Evolutionary conservation across 2,888 invertebrate genomes (phyloP).

Genomic region (Drosophila acutilabella): DNA sequence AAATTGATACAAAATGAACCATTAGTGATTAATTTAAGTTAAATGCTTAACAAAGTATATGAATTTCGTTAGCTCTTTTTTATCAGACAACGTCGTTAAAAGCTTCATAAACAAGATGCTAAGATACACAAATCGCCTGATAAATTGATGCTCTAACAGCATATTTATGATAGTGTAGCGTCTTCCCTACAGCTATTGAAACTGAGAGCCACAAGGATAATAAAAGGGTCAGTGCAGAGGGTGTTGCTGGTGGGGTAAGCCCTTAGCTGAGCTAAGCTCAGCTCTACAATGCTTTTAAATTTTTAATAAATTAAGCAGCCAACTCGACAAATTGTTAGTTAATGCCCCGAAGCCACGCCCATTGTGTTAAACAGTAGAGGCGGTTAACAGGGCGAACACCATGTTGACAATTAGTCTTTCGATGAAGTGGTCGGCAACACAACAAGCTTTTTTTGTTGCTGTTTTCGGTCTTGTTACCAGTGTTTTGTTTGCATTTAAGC

Average conservation of each 20-base stretch:
- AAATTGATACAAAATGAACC: too few species aligned
- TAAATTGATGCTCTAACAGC: not conserved
- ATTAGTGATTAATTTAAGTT: too few species aligned
- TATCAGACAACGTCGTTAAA: too few species aligned
- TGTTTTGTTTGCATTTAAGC: slow-evolving; percentile 28
- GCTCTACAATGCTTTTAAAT: slow-evolving; percentile 8
- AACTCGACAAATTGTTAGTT: slow-evolving; percentile 37
- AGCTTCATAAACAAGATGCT: too few species aligned
- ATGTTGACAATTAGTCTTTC: slow-evolving; percentile 73
- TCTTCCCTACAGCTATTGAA: too few species aligned
- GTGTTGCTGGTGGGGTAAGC: not conserved
- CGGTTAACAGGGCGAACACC: slow-evolving; percentile 22
- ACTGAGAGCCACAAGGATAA: not conserved
- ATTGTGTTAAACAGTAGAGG: slow-evolving; percentile 25
- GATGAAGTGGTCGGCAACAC: slow-evolving; percentile 51
- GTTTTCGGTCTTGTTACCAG: not conserved
- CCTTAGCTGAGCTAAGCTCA: not conserved
- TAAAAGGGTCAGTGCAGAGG: not conserved
- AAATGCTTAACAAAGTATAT: too few species aligned
- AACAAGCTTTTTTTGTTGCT: not conserved
- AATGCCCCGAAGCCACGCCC: slow-evolving; percentile 39
- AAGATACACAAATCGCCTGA: too few species aligned
- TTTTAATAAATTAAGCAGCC: slow-evolving; percentile 20
- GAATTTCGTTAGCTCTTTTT: too few species aligned
- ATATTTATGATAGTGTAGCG: not conserved